Base-by-base conservation (phyloP, 2,113 vertebrate genomes). In the Ictalurus punctatus region DNA sequence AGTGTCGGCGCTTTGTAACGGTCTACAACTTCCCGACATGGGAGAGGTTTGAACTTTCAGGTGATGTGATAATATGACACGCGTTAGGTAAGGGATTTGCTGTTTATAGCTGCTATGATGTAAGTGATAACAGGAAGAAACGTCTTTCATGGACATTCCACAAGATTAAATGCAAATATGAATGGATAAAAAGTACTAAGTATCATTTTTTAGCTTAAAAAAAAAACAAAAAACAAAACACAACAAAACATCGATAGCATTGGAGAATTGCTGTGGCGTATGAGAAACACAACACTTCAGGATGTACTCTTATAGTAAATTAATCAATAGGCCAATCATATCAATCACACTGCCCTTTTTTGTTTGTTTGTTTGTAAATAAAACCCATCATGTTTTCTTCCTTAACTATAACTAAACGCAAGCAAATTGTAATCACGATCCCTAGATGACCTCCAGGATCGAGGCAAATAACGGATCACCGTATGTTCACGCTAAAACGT, bases 391-490 rank as follows among this genome's bases (percentile, higher is more conserved):
- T 17, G 25, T 54, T 80, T 54, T 19, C 14, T 8, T 52, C n/a
- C 30, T 37, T 5, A 37, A 14, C 19, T 6, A 10, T 14, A 37
- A 73, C 59, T n/a, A 88, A 67, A 59, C 10, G 27, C 25, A 58
- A 85, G 61, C 40, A 54, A 79, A 65, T 13, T 27, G 25, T 4
- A 78, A 76, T 40, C 80, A 73, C 30, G 48, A 44, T 17, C 40
- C 76, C 56, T 4, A 63, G 25, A 69, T 3, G 14, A 83, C 9
- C 34, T 63, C 56, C 37, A 81, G 67, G 48, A 93, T 93, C 91
- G 89, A 89, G 93, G 91, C 86, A 93, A 95, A 94, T 92, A 88
- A 93, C 76, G 92, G 92, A 94, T 96, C 93, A 17, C 14, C 44
- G 34, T 58, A 85, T 16, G 92, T 80, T 91, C 89, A 89, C 90